Conservation (phyloP, 2,797 vertebrate genomes). For the Gymnocypris eckloni region DNA sequence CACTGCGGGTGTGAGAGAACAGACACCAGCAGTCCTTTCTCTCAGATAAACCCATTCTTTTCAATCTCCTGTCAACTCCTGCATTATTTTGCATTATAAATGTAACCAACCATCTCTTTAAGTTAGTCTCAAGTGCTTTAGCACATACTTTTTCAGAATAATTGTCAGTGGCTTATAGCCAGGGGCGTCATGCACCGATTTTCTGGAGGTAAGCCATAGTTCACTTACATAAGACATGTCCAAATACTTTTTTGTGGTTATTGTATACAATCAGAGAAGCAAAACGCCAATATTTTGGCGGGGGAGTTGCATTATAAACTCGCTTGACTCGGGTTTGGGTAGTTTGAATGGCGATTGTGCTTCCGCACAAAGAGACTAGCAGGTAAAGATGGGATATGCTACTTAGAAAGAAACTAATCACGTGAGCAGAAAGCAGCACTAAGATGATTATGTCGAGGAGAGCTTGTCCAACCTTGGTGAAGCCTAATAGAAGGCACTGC, state of each 20-base stretch:
- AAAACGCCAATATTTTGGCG: background rate
- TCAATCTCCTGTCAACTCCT: constrained; percentile 37
- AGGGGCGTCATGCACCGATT: background rate
- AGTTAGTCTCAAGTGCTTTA: constrained; percentile 24
- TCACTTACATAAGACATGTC: background rate
- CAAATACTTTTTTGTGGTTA: background rate
- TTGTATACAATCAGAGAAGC: background rate
- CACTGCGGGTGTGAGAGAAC: constrained; percentile 57
- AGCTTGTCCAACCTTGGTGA: constrained; percentile 18
- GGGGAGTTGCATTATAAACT: background rate
- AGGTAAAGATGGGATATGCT: constrained; percentile 4
- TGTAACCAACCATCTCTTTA: constrained; percentile 10
- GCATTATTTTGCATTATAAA: constrained; percentile 29
- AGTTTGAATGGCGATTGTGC: background rate
- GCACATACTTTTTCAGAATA: constrained; percentile 1
- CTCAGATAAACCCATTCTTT: constrained; percentile 41
- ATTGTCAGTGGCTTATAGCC: background rate
- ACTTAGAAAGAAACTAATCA: constrained; percentile 24
- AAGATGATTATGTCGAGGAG: constrained; percentile 41
- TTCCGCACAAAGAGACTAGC: constrained; percentile 18
- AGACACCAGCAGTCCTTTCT: constrained; percentile 56
- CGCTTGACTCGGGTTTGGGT: background rate
- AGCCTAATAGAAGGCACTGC: background rate
- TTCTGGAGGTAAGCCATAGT: background rate
- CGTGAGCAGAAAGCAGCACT: constrained; percentile 18